Evolutionary conservation across 2,797 vertebrate species (phyloP), one percentile per base, ranked within the genome.

Genomic region (Halcyon smyrnensis): DNA sequence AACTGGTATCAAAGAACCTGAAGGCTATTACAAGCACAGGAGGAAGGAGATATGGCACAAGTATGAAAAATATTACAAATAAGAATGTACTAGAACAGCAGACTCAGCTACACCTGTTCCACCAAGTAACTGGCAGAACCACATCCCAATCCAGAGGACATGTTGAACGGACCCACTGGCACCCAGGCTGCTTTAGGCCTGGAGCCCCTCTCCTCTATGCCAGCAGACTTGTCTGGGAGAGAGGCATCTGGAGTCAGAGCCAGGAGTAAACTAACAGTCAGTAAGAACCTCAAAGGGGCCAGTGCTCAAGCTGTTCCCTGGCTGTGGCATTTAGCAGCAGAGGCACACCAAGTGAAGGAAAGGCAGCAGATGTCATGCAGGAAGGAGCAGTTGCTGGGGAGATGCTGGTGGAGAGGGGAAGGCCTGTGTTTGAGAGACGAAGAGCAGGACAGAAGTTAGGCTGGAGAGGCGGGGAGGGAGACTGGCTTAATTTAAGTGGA

Each of bases 151-250:
- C 27, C 86, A 76, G n/a, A 83, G 36, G 32, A 69, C 50, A 45
- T 5, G 1, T 28, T 12, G 9, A 64, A n/a, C 41, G 73, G 28
- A 54, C 4, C 30, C 0, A 0, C 51, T 63, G 87, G 60, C 68
- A 91, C 8, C 11, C 56, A 57, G 3, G 0, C 20, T 20, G 51
- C 15, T 0, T 20, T 34, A 15, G 37, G 53, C 41, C 70, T 25
- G 46, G 50, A 34, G 54, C 51, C 80, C 19, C 14, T 70, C 67
- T 68, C 30, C 41, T 37, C 51, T 21, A 0, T 4, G 30, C 79
- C 68, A 80, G 54, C 41, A 65, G 43, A 59, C n/a, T 18, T 9
- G 27, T 28, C 67, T 43, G 8, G n/a, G 64, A 87, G 50, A 87
- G 48, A 54, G 20, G 23, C 0, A 0, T 59, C 27, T 41, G 50